Base-by-base conservation (phyloP, 2,888 invertebrate genomes). In the Coenonympha arcania region DNA sequence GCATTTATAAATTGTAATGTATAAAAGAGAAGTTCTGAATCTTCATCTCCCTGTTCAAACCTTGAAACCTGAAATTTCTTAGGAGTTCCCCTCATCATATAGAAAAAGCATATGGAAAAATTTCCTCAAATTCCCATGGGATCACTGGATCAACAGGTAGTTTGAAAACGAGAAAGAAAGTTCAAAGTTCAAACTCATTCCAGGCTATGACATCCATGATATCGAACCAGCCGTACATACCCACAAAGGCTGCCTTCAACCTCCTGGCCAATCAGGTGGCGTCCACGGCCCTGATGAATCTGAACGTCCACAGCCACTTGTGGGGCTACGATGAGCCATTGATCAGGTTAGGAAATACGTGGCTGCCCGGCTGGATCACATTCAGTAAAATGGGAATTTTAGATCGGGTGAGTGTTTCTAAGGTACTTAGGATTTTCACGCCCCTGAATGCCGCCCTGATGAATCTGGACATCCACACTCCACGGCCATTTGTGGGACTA, bases 401-500 rank as follows among this genome's bases (percentile, higher is more conserved):
- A 57, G 93, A 94, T 65, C 88, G 94, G 78, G 95, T 95, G 74
- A 22, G 28, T 36, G 16, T 45, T 15, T 31, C 19, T n/a, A n/a
- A n/a, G n/a, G n/a, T n/a, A n/a, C n/a, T n/a, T n/a, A n/a, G n/a
- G n/a, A n/a, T n/a, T n/a, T n/a, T n/a, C n/a, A n/a, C n/a, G n/a
- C n/a, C n/a, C n/a, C n/a, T n/a, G n/a, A n/a, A n/a, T n/a, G n/a
- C n/a, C n/a, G 87, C 92, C 0, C 89, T 95, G 54, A 69, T 93
- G 11, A 87, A 88, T 19, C 66, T 92, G 26, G 87, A 89, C 0
- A 90, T 91, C 0, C 77, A 92, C 49, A 91, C n/a, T n/a, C n/a
- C n/a, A n/a, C n/a, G n/a, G 94, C 20, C 92, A 91, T 65, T 76
- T 95, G 9, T 95, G 94, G 93, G 95, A 95, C 0, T 95, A 94